A percentile compares a stretch with the other conserved stretches of the same genome.
These are phyloP conservation scores for Helleia helle DNA, from an alignment of 2,888 invertebrate species.

Conservation along the genomic window DNA sequence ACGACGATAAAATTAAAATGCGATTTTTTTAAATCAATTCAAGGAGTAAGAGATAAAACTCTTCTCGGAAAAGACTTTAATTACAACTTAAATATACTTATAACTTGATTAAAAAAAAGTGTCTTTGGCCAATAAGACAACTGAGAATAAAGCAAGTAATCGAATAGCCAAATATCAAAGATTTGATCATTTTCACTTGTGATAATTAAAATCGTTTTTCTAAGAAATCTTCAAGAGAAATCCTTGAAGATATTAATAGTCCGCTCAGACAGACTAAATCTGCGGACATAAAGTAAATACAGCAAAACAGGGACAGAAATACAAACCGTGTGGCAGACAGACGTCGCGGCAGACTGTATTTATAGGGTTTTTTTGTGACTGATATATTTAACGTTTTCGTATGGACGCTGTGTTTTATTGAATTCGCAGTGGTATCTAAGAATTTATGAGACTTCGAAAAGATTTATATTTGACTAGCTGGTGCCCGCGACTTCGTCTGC, in stretches of 20 bases:
- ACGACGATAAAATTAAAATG: no score
- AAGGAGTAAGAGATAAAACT: no score
- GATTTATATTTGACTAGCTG: no score
- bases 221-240: slow-evolving; percentile 18
- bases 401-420: slow-evolving; percentile 13
- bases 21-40: no score
- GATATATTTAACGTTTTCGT: slow-evolving; percentile 23
- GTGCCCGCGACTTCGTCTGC: no score
- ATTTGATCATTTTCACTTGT: not conserved
- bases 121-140: no score
- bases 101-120: no score
- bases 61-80: no score
- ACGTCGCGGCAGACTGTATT: slow-evolving; percentile 47
- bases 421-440: slow-evolving; percentile 10
- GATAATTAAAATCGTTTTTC: slow-evolving; percentile 6
- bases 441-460: slow-evolving; percentile 2
- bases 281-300: slow-evolving; percentile 45
- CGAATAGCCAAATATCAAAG: not conserved
- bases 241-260: slow-evolving; percentile 48
- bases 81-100: no score
- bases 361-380: slow-evolving; percentile 27
- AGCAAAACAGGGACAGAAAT: slow-evolving; percentile 49
- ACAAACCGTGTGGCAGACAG: slow-evolving; percentile 47
- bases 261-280: slow-evolving; percentile 37
- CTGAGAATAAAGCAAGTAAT: no score